Evolutionary conservation across 2,113 vertebrate species (phyloP).

Genomic region (Phrynocephalus versicolor): DNA sequence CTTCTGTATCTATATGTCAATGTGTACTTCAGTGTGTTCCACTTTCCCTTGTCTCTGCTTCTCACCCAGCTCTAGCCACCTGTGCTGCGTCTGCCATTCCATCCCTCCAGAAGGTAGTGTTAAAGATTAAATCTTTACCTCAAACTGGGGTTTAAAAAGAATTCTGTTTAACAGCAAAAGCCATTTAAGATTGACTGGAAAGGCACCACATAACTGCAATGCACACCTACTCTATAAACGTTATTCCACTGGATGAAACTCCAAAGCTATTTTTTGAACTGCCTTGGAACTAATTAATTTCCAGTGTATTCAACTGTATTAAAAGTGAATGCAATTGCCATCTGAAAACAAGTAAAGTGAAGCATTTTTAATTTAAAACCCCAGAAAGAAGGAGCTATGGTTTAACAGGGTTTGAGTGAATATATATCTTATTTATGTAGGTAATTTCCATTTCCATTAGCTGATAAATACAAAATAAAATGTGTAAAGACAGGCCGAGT

Average conservation of each 20-base stretch:
- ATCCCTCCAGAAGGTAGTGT: background rate
- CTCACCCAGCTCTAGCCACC: too few relatives aligned
- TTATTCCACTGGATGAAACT: slow-evolving; percentile 57
- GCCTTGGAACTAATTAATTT: slow-evolving; percentile 63
- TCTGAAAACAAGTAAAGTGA: slow-evolving; percentile 51
- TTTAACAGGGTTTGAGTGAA: slow-evolving; percentile 25
- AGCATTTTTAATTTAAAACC: slow-evolving; percentile 60
- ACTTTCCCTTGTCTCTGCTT: too few relatives aligned
- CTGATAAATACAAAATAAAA: slow-evolving; percentile 34
- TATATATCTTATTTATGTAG: slow-evolving; percentile 39
- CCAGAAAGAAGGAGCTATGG: slow-evolving; percentile 43
- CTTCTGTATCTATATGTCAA: too few relatives aligned
- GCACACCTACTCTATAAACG: slow-evolving; percentile 38
- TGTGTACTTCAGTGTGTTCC: too few relatives aligned
- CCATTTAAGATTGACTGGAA: slow-evolving; percentile 40
- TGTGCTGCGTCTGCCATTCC: too few relatives aligned
- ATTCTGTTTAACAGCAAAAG: slow-evolving; percentile 21
- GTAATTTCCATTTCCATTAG: slow-evolving; percentile 56
- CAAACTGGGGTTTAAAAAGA: background rate
- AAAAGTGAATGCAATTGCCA: slow-evolving; percentile 57
- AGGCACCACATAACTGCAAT: slow-evolving; percentile 43
- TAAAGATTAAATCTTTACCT: background rate
- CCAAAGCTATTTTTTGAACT: slow-evolving; percentile 46
- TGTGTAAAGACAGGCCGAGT: slow-evolving; percentile 29
- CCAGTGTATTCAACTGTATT: slow-evolving; percentile 54